These are phyloP conservation scores for Lasioglossum vierecki DNA, from an alignment of 2,888 invertebrate genomes.

Conservation along the genomic window DNA sequence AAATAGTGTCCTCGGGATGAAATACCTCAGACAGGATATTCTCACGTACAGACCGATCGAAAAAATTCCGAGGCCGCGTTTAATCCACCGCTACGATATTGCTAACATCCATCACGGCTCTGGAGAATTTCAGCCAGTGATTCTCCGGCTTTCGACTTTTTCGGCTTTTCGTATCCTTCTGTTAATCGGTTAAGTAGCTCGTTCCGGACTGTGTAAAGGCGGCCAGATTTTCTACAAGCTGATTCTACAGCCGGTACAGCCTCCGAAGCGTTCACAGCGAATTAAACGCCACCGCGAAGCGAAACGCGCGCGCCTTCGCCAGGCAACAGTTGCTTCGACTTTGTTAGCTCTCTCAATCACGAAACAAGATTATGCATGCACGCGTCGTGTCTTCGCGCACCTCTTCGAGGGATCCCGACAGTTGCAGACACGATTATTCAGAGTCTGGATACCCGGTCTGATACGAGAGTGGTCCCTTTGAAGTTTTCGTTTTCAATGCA, in stretches of 20 bases:
- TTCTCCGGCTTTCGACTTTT: not conserved
- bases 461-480: conserved; percentile 2
- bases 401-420: not conserved
- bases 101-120: not conserved
- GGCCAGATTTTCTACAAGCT: not conserved
- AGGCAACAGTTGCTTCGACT: not conserved
- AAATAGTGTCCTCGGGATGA: conserved; percentile 49
- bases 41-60: not conserved
- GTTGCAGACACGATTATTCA: conserved; percentile 11
- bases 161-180: conserved; percentile 10
- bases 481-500: conserved; percentile 24
- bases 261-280: not conserved
- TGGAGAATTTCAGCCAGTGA: conserved; percentile 29
- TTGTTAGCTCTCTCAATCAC: conserved; percentile 26
- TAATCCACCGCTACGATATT: not conserved
- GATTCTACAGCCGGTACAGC: not conserved
- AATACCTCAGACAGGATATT: conserved; percentile 30
- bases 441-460: conserved; percentile 11
- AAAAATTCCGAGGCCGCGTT: conserved; percentile 22
- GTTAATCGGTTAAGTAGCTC: conserved; percentile 18
- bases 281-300: not conserved
- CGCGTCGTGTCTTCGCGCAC: not conserved
- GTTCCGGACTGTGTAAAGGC: not conserved
- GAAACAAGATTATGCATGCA: conserved; percentile 30
- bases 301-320: not conserved